These are phyloP conservation scores for Lordiphosa andalusiaca DNA, from an alignment of 2,888 invertebrate genomes.

Conservation along the genomic window DNA sequence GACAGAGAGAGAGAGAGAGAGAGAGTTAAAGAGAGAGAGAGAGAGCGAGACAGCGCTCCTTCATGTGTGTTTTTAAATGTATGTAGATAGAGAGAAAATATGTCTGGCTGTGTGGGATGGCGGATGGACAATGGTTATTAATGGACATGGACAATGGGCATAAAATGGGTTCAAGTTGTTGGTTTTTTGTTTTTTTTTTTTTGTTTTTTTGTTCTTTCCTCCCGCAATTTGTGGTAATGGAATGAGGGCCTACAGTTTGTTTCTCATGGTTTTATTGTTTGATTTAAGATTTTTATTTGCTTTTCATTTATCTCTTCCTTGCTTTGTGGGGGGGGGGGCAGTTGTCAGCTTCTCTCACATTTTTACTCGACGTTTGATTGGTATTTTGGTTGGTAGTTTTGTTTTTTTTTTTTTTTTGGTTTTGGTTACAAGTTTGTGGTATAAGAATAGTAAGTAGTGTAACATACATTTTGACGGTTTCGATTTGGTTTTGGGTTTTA, in stretches of 20 bases:
- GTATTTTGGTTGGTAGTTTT: constrained; percentile 16
- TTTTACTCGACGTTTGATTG: constrained; percentile 19
- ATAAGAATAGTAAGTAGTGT: constrained; percentile 49
- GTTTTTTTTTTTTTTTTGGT: constrained; percentile 15
- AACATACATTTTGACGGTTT: constrained; percentile 64
- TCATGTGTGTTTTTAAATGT: constrained; percentile 3
- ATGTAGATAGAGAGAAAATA: neutral
- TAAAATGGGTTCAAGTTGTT: constrained; percentile 36
- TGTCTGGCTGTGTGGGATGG: constrained; percentile 20
- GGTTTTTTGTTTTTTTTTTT: too few relatives aligned
- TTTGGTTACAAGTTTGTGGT: constrained; percentile 53
- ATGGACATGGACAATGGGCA: constrained; percentile 48
- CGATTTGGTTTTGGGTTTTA: constrained; percentile 28
- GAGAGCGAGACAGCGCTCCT: neutral
- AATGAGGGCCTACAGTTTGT: neutral
- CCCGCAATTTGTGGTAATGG: too few relatives aligned
- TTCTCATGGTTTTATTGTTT: constrained; percentile 9
- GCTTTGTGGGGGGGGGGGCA: constrained; percentile 20
- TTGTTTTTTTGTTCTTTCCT: neutral
- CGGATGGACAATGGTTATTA: constrained; percentile 64
- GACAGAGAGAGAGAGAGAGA: constrained; percentile 13
- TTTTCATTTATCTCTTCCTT: too few relatives aligned
- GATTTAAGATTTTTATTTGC: neutral
- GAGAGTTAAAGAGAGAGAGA: constrained; percentile 18
- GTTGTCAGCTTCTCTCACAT: constrained; percentile 19